These are phyloP conservation scores for Globia sparganii DNA, from an alignment of 2,888 invertebrate species.

Conservation along the genomic window DNA sequence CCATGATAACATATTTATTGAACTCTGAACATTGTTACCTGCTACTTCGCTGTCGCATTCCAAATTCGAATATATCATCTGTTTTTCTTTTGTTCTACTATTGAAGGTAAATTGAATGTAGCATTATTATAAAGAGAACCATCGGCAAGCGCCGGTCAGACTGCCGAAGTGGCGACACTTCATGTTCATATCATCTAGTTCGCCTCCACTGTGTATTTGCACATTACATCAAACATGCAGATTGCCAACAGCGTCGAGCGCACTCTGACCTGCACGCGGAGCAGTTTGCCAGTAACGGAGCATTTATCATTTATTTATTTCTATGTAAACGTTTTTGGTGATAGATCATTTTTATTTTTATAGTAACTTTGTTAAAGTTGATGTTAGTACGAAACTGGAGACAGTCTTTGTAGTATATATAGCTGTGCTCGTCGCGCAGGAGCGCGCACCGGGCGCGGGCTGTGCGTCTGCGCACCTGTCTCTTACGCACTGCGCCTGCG, in stretches of 20 bases:
- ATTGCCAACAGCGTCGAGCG: background rate
- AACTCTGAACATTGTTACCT: slow-evolving; percentile 21
- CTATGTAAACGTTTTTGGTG: slow-evolving; percentile 65
- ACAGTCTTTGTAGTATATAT: background rate
- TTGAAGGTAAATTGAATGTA: background rate
- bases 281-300: slow-evolving; percentile 59
- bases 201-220: background rate
- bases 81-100: slow-evolving; percentile 11
- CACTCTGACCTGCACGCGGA: slow-evolving; percentile 1
- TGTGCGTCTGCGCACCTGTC: too few relatives aligned
- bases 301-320: slow-evolving; percentile 73
- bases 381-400: background rate
- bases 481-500: too few relatives aligned
- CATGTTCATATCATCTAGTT: background rate
- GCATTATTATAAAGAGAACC: slow-evolving; percentile 5
- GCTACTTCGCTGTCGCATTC: slow-evolving; percentile 52
- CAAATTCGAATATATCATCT: slow-evolving; percentile 37
- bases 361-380: slow-evolving; percentile 57
- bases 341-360: slow-evolving; percentile 67
- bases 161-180: background rate
- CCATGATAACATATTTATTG: background rate
- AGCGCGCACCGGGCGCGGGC: too few relatives aligned
- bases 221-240: background rate
- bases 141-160: slow-evolving; percentile 15
- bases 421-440: background rate